phyloP scores from a whole-genome alignment of 2,797 vertebrate species.

The Mus minutoides region DNA sequence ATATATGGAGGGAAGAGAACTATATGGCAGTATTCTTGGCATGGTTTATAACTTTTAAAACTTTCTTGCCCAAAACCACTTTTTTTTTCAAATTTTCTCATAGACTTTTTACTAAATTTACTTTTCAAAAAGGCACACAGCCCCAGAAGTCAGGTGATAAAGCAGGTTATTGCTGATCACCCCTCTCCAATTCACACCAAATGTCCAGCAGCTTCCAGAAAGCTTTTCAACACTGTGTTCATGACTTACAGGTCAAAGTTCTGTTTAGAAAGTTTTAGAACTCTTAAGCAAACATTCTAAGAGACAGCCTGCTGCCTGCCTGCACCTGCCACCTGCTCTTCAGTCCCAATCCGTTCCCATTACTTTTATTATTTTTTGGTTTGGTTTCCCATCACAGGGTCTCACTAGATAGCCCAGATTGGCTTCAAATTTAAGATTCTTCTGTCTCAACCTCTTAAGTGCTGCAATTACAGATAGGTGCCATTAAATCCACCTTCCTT shows the following conservation, averaged over 20 bases:
- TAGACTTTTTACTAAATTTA: constrained; percentile 53
- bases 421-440: background rate
- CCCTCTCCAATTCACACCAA: constrained; percentile 9
- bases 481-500: background rate
- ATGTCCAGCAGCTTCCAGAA: constrained; percentile 21
- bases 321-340: background rate
- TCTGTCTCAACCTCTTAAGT: background rate
- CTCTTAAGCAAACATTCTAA: constrained; percentile 34
- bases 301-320: background rate
- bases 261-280: background rate
- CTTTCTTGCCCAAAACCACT: background rate
- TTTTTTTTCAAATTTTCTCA: constrained; percentile 18
- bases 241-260: constrained; percentile 48
- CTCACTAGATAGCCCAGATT: background rate
- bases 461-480: background rate
- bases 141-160: constrained; percentile 7
- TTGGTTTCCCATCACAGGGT: background rate
- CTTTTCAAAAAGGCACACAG: constrained; percentile 37
- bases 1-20: background rate
- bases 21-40: background rate
- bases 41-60: background rate
- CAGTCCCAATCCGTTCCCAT: background rate
- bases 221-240: constrained; percentile 15
- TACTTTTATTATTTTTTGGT: background rate
- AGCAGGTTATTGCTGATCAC: background rate